phyloP scores from a whole-genome alignment of 2,113 vertebrate species.

The Scalopus aquaticus region DNA sequence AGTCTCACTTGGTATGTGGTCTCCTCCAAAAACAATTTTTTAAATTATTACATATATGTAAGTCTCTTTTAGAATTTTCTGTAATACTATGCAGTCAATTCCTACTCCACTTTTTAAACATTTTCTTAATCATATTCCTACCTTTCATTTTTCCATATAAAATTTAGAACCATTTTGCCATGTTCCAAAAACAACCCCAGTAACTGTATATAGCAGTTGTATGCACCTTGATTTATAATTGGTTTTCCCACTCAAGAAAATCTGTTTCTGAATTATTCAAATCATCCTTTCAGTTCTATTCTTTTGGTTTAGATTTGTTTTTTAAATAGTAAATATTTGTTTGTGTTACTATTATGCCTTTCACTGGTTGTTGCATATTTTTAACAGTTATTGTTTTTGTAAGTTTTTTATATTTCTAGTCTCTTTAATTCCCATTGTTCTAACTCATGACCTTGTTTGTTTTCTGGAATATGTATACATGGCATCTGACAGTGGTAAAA shows the following conservation, averaged over 20 bases:
- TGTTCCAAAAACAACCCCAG: not conserved
- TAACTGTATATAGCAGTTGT: not conserved
- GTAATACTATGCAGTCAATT: not conserved
- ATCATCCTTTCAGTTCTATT: not conserved
- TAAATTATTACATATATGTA: not conserved
- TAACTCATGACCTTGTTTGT: not conserved
- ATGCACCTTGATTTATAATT: not conserved
- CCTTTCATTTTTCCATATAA: constrained; percentile 25
- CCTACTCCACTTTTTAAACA: not conserved
- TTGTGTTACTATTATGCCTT: not conserved
- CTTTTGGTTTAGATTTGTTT: not conserved
- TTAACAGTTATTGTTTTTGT: not conserved
- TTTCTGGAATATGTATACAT: not conserved
- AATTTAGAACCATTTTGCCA: not conserved
- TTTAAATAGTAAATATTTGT: constrained; percentile 1
- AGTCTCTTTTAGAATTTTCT: not conserved
- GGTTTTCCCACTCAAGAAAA: constrained; percentile 22
- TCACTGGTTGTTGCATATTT: not conserved
- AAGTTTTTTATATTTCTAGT: constrained; percentile 22
- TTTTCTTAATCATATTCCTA: constrained; percentile 2
- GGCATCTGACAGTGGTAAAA: not conserved
- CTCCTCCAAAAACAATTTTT: not conserved
- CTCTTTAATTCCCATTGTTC: not conserved
- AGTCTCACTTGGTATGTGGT: not conserved
- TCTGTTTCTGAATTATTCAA: not conserved